phyloP scores from a whole-genome alignment of 2,888 invertebrate genomes.

The Autographa pulchrina region DNA sequence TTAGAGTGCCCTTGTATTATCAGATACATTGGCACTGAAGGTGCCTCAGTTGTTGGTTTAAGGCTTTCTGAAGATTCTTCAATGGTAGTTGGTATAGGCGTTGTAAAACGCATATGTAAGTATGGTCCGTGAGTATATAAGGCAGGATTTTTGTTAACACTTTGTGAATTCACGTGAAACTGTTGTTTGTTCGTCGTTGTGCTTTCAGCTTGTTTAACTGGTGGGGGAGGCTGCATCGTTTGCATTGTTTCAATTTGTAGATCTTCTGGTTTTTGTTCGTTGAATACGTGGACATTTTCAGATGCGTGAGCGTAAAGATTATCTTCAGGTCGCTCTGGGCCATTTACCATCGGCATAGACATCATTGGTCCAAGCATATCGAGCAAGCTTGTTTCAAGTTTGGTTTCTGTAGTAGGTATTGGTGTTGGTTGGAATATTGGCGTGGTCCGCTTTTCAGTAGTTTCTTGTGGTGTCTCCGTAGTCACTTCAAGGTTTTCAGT shows the following conservation, averaged over 20 bases:
- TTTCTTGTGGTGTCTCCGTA: conserved; percentile 69
- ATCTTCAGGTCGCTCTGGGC: conserved; percentile 81
- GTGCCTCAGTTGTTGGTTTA: conserved; percentile 82
- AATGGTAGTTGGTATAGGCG: conserved; percentile 86
- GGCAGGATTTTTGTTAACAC: conserved; percentile 66
- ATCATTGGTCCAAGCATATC: conserved; percentile 85
- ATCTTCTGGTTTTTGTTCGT: conserved; percentile 73
- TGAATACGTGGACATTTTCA: conserved; percentile 81
- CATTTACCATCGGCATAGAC: conserved; percentile 83
- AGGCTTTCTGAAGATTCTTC: conserved; percentile 60
- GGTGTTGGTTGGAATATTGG: conserved; percentile 64
- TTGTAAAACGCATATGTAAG: conserved; percentile 84
- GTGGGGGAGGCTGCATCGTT: conserved; percentile 90
- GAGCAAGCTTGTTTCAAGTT: conserved; percentile 70
- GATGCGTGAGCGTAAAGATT: conserved; percentile 84
- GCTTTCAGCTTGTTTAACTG: conserved; percentile 68
- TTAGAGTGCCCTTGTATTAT: conserved; percentile 96
- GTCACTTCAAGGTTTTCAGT: conserved; percentile 63
- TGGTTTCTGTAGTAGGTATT: conserved; percentile 57
- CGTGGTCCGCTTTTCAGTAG: conserved; percentile 67
- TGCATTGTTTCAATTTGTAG: conserved; percentile 88
- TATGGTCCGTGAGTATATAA: conserved; percentile 81
- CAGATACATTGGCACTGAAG: conserved; percentile 91
- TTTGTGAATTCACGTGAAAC: conserved; percentile 70
- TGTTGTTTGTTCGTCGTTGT: conserved; percentile 65